A percentile compares a stretch with the other conserved stretches of the same genome.
Evolutionary conservation across 2,113 vertebrate species (phyloP).

Genomic region (Piprites chloris): DNA sequence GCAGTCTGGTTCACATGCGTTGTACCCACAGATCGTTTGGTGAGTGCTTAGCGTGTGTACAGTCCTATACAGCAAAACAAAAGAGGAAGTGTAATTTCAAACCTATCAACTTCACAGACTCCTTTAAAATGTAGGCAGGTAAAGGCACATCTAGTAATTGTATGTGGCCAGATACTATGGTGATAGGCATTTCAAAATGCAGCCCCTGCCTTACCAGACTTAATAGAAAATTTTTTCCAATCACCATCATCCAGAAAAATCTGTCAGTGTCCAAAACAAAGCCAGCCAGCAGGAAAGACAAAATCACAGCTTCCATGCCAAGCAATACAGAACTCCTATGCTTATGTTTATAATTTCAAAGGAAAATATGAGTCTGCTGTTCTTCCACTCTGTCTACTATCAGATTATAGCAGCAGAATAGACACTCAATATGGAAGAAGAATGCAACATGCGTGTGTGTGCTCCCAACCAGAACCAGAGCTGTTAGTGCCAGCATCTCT

Average conservation of each 20-base stretch:
- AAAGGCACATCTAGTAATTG: background rate
- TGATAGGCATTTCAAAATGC: background rate
- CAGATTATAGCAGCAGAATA: slow-evolving; percentile 45
- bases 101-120: background rate
- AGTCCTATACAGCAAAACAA: background rate
- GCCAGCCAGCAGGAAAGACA: slow-evolving; percentile 21
- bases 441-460: slow-evolving; percentile 26
- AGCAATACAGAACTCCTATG: slow-evolving; percentile 48
- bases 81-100: background rate
- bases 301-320: slow-evolving; percentile 48
- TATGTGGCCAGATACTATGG: background rate
- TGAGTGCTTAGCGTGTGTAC: background rate
- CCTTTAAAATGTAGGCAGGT: background rate
- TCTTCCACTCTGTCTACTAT: slow-evolving; percentile 42
- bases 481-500: background rate
- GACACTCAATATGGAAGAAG: slow-evolving; percentile 61
- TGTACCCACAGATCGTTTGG: background rate
- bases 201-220: background rate
- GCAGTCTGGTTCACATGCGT: accelerated
- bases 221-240: background rate
- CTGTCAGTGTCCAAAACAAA: slow-evolving; percentile 8
- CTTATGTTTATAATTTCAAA: slow-evolving; percentile 62
- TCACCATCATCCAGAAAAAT: slow-evolving; percentile 17
- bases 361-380: slow-evolving; percentile 64
- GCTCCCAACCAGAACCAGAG: slow-evolving; percentile 36